These are phyloP conservation scores for Chionoecetes opilio DNA, from an alignment of 1,140 invertebrate species.

Conservation along the genomic window DNA sequence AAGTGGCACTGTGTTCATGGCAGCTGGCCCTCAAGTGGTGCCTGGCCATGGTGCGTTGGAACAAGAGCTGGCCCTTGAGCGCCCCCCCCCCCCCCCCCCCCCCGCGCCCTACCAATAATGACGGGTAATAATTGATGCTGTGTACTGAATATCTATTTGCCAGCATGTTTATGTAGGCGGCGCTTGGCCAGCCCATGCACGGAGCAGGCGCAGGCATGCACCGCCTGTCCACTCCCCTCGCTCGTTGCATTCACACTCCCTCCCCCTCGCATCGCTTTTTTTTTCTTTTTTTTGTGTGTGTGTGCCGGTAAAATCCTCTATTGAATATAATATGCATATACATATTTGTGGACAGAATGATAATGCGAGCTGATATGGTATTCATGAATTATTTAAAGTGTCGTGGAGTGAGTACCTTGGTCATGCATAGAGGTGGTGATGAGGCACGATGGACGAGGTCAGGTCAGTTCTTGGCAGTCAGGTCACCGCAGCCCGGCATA, in stretches of 20 bases:
- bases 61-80: slow-evolving; percentile 67
- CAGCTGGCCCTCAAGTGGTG: not conserved
- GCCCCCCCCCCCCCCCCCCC: slow-evolving; percentile 64
- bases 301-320: slow-evolving; percentile 72
- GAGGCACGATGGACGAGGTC: slow-evolving; percentile 7
- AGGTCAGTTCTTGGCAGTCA: slow-evolving; percentile 37
- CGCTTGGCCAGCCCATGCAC: slow-evolving; percentile 66
- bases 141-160: slow-evolving; percentile 80
- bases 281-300: too few species aligned
- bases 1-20: slow-evolving; percentile 55
- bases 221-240: slow-evolving; percentile 51
- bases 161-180: slow-evolving; percentile 76
- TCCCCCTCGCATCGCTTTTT: not conserved
- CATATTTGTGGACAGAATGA: slow-evolving; percentile 76
- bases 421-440: not conserved
- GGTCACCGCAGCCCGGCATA: not conserved
- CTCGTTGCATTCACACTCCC: slow-evolving; percentile 64
- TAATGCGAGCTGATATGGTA: slow-evolving; percentile 73
- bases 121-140: slow-evolving; percentile 78
- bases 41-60: slow-evolving; percentile 51
- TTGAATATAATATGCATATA: slow-evolving; percentile 77
- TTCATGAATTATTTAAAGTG: slow-evolving; percentile 68
- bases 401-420: slow-evolving; percentile 54
- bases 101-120: slow-evolving; percentile 77
- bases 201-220: slow-evolving; percentile 61